phyloP scores from a whole-genome alignment of 2,797 vertebrate species.

The Falco peregrinus region DNA sequence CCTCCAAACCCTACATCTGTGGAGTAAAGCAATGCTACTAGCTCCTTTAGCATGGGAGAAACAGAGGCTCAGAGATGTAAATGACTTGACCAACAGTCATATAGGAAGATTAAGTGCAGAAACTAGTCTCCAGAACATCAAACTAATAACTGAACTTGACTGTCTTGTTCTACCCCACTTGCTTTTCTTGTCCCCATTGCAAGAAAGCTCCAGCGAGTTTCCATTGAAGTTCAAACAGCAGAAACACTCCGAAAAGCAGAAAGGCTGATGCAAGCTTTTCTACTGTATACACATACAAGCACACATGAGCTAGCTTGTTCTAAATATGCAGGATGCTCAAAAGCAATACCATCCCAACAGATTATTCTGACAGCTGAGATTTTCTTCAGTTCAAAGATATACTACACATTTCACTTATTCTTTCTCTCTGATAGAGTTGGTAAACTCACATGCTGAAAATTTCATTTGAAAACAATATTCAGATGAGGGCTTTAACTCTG shows the following conservation, averaged over 20 bases:
- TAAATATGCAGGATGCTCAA: background rate
- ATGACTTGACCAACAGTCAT: background rate
- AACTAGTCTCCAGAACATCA: background rate
- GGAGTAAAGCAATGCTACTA: background rate
- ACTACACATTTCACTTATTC: background rate
- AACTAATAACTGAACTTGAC: background rate
- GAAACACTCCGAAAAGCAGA: background rate
- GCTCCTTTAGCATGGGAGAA: background rate
- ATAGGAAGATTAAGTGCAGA: background rate
- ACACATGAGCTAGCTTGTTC: background rate
- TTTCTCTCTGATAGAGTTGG: background rate
- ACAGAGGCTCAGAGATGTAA: background rate
- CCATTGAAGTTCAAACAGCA: no score
- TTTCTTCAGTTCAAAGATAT: background rate
- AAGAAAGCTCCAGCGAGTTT: background rate
- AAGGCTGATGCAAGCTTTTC: background rate
- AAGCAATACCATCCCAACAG: background rate
- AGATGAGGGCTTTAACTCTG: background rate
- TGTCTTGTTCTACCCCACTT: background rate
- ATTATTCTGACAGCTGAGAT: background rate
- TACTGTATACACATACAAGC: rapidly evolving
- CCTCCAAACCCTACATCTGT: background rate
- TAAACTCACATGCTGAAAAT: background rate
- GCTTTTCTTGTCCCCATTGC: background rate
- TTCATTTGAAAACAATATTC: background rate